Base-by-base conservation (phyloP, 2,797 vertebrate species). In the Bovichtus diacanthus region DNA sequence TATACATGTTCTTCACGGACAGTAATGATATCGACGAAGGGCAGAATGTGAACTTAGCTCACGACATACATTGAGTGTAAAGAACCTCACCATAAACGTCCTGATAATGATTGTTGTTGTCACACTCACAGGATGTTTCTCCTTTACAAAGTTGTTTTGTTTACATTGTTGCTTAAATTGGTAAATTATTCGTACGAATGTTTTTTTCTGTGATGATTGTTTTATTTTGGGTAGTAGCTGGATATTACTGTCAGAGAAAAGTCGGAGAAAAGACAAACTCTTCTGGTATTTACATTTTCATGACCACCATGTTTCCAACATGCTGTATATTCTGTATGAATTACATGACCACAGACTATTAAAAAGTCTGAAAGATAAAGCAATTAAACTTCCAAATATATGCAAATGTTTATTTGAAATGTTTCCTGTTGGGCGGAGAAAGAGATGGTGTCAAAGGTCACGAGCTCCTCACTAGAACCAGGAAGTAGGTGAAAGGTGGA, bases 401-500 rank as follows among this genome's bases (percentile, higher is more conserved):
- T 39, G 15, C 6, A 51, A 21, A 68, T 44, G 12, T 50, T 7
- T 4, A 21, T 43, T 70, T 15, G 2, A 53, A 65, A 50, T 47
- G 8, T 81, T 80, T 69, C 18, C 67, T 65, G 9, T 59, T 44
- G 49, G 38, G 11, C 36, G 70, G 46, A 71, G 59, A 18, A 31
- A 38, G 3, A 44, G 46, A 55, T 15, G 3, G 6, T 71, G 59
- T 83, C 53, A 73, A 80, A 88, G 76, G 71, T 64, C 49, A 74
- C 1, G 1, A 5, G 38, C 3, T 67, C 36, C 38, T 69, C n/a
- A 66, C 16, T 39, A 9, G 31, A 84, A 68, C 5, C 25, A 70
- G 80, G 68, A 92, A 88, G 74, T 92, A 80, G 90, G 92, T 90
- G 76, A 94, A 92, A 90, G 88, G 90, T 92, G 27, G 51, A 39